Conservation (phyloP, 2,113 vertebrate species). For the Eolophus roseicapilla region DNA sequence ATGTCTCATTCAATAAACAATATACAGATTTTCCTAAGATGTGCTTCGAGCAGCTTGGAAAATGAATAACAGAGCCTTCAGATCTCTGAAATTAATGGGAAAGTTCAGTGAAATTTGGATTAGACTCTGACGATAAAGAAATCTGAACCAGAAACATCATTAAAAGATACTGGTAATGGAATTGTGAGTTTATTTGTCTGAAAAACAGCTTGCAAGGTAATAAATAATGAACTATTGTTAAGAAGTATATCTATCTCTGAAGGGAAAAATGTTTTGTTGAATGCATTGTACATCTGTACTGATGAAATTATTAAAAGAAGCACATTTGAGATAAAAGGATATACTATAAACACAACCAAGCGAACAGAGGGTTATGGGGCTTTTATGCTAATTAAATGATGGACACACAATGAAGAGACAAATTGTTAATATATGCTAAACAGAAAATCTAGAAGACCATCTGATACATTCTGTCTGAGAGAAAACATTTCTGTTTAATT, state of each 20-base stretch:
- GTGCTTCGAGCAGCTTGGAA: background rate
- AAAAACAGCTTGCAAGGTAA: slow-evolving; percentile 34
- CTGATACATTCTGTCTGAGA: background rate
- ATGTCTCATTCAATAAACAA: background rate
- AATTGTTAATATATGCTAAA: slow-evolving; percentile 30
- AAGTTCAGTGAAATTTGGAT: slow-evolving; percentile 47
- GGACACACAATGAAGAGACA: background rate
- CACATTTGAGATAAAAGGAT: slow-evolving; percentile 4
- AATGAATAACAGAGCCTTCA: slow-evolving; percentile 26
- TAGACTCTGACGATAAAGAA: background rate
- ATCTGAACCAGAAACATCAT: slow-evolving; percentile 43
- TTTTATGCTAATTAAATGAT: slow-evolving; percentile 35
- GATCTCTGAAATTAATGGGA: slow-evolving; percentile 17
- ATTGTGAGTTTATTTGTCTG: slow-evolving; percentile 30
- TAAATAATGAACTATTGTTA: slow-evolving; percentile 45
- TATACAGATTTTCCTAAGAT: background rate
- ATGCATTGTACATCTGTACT: background rate
- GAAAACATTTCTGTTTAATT: slow-evolving; percentile 50
- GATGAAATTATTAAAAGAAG: slow-evolving; percentile 35
- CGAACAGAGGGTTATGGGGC: background rate
- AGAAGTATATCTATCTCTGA: slow-evolving; percentile 19
- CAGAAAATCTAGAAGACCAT: slow-evolving; percentile 28
- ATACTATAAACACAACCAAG: background rate
- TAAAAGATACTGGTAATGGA: slow-evolving; percentile 49
- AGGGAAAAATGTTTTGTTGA: background rate